phyloP scores from a whole-genome alignment of 2,113 vertebrate genomes.

The Prochilodus magdalenae region DNA sequence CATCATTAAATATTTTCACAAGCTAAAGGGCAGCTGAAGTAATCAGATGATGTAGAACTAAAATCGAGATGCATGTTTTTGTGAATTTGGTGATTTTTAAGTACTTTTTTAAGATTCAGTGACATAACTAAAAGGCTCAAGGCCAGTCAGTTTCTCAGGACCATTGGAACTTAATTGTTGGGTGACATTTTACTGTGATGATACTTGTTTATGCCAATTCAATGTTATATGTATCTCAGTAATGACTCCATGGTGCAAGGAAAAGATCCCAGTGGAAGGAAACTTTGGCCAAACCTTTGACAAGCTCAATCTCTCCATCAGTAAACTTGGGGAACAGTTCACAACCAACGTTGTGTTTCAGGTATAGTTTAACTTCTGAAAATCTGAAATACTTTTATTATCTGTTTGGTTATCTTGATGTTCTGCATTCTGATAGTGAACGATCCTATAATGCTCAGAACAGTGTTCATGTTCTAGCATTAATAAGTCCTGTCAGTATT shows the following conservation, averaged over 20 bases:
- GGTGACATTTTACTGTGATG: not conserved
- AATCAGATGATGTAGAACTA: too few species aligned
- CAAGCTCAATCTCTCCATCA: constrained; percentile 76
- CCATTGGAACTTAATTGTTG: not conserved
- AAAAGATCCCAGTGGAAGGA: constrained; percentile 84
- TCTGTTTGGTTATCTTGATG: too few species aligned
- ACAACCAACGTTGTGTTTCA: constrained; percentile 65
- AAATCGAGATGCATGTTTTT: too few species aligned
- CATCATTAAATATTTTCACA: not conserved
- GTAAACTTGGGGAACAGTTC: constrained; percentile 78
- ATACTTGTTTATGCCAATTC: not conserved
- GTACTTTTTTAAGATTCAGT: not conserved
- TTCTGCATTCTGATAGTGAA: too few species aligned
- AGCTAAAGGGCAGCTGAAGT: not conserved
- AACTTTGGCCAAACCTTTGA: constrained; percentile 89
- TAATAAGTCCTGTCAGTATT: too few species aligned
- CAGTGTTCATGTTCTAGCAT: too few species aligned
- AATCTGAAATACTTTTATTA: not conserved
- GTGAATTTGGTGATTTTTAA: too few species aligned
- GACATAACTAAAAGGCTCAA: not conserved
- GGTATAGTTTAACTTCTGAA: constrained; percentile 68
- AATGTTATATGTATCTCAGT: constrained; percentile 66
- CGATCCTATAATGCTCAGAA: too few species aligned
- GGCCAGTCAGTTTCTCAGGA: not conserved
- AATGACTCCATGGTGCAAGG: constrained; percentile 80